phyloP scores from a whole-genome alignment of 2,797 vertebrate species.

The Triplophysa yarkandensis region DNA sequence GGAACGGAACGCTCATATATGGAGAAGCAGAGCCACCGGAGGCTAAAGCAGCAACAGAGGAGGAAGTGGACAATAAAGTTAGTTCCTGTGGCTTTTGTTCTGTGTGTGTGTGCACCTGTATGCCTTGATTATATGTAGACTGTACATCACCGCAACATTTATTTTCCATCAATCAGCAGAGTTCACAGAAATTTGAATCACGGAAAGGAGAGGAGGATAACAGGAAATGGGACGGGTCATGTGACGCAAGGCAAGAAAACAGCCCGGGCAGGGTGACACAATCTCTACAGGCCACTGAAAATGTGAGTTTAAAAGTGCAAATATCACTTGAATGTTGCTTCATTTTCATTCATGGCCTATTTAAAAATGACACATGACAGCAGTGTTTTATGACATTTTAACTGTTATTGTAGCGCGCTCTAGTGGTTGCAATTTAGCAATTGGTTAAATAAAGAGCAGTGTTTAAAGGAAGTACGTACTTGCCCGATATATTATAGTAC shows the following conservation, averaged over 20 bases:
- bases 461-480: not conserved
- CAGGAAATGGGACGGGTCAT: slow-evolving; percentile 83
- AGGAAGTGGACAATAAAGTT: slow-evolving; percentile 88
- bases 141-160: not conserved
- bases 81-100: slow-evolving; percentile 51
- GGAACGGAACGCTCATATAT: slow-evolving; percentile 86
- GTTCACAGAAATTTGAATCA: slow-evolving; percentile 83
- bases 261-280: slow-evolving; percentile 75
- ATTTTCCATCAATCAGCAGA: slow-evolving; percentile 70
- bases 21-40: slow-evolving; percentile 82
- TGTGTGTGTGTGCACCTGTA: not conserved
- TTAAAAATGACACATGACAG: too few relatives aligned
- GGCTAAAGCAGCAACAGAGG: slow-evolving; percentile 75
- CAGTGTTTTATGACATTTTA: not conserved
- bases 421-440: slow-evolving; percentile 26
- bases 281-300: slow-evolving; percentile 78
- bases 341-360: too few relatives aligned
- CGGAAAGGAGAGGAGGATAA: slow-evolving; percentile 82
- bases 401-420: slow-evolving; percentile 27
- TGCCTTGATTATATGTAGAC: not conserved
- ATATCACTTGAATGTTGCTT: not conserved
- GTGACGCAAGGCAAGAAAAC: slow-evolving; percentile 79
- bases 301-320: slow-evolving; percentile 72
- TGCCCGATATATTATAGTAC: too few relatives aligned
- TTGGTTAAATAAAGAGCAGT: not conserved